Conservation (phyloP, 37 sponge, comb jelly and placozoan genomes). For the Mnemiopsis leidyi region DNA sequence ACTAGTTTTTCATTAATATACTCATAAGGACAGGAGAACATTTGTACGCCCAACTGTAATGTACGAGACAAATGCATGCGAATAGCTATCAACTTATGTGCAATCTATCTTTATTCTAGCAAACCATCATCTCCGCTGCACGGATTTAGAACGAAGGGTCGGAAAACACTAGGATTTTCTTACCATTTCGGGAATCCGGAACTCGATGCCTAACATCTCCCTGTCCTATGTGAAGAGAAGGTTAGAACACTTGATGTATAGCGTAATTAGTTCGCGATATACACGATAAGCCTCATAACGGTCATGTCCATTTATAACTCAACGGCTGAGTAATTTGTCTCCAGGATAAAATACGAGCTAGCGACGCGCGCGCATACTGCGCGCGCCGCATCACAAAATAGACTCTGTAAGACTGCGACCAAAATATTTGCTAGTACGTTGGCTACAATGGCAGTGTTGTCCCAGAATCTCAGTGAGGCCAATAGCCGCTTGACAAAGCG, state of each 20-base stretch:
- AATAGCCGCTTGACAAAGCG: background rate
- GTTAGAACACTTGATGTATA: background rate
- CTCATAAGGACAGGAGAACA: too few relatives aligned
- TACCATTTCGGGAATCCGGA: slow-evolving; percentile 12
- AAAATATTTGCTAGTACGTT: slow-evolving; percentile 10
- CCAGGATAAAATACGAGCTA: background rate
- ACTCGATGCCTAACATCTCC: slow-evolving; percentile 33
- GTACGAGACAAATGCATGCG: too few relatives aligned
- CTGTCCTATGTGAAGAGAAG: background rate
- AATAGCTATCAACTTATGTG: too few relatives aligned
- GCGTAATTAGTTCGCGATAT: background rate
- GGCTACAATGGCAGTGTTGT: background rate
- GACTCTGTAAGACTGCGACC: background rate
- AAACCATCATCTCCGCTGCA: too few relatives aligned
- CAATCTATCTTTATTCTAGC: too few relatives aligned
- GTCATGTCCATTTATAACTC: background rate
- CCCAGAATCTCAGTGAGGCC: background rate
- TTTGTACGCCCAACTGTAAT: too few relatives aligned
- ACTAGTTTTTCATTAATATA: too few relatives aligned
- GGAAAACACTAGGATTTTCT: background rate
- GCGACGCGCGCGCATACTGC: slow-evolving; percentile 37
- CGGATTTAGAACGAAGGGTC: too few relatives aligned
- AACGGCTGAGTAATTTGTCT: background rate
- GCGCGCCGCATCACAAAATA: slow-evolving; percentile 39
- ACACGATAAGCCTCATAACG: background rate